These are phyloP conservation scores for Iguana delicatissima DNA, from an alignment of 2,797 vertebrate genomes.

Conservation along the genomic window DNA sequence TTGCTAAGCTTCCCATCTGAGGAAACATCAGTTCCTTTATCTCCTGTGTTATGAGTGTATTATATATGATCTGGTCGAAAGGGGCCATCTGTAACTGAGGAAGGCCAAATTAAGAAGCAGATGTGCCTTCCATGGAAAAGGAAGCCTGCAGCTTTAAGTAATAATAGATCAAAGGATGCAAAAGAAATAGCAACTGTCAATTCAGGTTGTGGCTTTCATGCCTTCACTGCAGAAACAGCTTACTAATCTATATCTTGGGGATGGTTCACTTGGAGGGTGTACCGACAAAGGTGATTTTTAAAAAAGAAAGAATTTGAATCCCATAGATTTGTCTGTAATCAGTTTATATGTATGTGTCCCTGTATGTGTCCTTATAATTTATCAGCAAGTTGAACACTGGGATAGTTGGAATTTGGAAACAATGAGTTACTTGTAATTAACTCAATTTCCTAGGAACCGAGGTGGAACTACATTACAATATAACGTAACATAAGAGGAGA, in stretches of 20 bases:
- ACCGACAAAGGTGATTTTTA: neutral
- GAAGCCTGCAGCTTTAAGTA: conserved; percentile 41
- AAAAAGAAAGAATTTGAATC: neutral
- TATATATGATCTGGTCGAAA: conserved; percentile 15
- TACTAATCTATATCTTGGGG: conserved; percentile 16
- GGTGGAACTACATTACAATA: neutral
- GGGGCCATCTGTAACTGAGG: conserved; percentile 42
- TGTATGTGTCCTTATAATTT: neutral
- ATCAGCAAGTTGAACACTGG: neutral
- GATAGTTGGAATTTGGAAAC: neutral
- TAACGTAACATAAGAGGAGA: neutral
- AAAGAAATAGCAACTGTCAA: conserved; percentile 10
- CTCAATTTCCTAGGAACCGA: neutral
- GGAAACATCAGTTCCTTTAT: conserved; percentile 68
- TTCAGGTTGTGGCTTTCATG: conserved; percentile 17
- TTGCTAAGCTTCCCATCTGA: conserved; percentile 47
- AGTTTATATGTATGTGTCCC: neutral
- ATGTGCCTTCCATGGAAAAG: conserved; percentile 52
- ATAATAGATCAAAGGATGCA: conserved; percentile 35
- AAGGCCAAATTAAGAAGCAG: conserved; percentile 58
- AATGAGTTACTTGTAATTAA: neutral
- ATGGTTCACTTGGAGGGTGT: neutral
- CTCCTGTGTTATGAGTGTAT: conserved; percentile 2
- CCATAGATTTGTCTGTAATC: neutral
- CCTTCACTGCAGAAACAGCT: conserved; percentile 13